phyloP scores from a whole-genome alignment of 2,113 vertebrate genomes.

The Climacteris rufus region DNA sequence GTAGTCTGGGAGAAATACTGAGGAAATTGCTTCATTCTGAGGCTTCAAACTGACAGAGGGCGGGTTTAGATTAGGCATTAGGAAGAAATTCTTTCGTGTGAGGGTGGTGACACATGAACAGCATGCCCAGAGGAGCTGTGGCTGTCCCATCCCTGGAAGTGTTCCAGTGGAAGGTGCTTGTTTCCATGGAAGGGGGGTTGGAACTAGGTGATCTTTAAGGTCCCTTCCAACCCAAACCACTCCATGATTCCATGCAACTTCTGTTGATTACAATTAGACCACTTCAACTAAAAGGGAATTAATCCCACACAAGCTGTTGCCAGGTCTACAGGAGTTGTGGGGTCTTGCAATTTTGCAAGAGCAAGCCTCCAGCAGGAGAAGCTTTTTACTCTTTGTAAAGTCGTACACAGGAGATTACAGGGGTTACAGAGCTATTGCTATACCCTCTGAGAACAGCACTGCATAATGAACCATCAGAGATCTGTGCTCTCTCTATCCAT shows the following conservation, averaged over 20 bases:
- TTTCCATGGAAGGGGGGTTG: neutral
- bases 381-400: neutral
- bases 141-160: neutral
- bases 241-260: neutral
- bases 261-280: neutral
- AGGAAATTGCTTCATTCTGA: neutral
- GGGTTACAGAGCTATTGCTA: neutral
- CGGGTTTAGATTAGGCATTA: neutral
- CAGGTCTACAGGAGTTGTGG: neutral
- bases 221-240: neutral
- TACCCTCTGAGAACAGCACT: rapidly evolving
- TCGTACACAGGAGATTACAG: neutral
- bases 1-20: neutral
- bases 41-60: neutral
- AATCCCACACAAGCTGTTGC: neutral
- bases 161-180: neutral
- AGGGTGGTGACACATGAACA: neutral
- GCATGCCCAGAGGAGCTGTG: rapidly evolving
- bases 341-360: neutral
- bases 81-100: neutral
- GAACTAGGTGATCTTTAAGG: neutral
- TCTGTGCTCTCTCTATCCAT: neutral
- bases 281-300: neutral
- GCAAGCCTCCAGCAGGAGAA: neutral
- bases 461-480: neutral